Evolutionary conservation across 2,888 invertebrate genomes (phyloP).

Genomic region (Chaetogeoica ovagalla): DNA sequence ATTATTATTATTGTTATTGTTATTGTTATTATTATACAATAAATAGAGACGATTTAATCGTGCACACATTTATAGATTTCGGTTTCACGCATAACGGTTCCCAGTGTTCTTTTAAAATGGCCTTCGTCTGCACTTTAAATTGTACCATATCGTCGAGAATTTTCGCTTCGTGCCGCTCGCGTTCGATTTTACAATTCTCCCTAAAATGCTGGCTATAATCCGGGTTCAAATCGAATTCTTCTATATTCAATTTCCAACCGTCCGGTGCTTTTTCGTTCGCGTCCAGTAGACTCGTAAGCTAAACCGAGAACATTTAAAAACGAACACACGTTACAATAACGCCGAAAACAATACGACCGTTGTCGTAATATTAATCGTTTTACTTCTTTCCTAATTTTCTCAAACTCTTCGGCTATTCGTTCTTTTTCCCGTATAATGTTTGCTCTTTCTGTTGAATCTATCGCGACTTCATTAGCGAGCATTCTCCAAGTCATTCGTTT

Average conservation of each 20-base stretch:
- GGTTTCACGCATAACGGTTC: conserved; percentile 26
- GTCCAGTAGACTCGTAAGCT: conserved; percentile 23
- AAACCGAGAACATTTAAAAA: not conserved
- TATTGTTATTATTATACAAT: too few species aligned
- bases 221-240: conserved; percentile 42
- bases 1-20: too few species aligned
- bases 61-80: conserved; percentile 22
- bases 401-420: conserved; percentile 12
- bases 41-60: not conserved
- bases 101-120: conserved; percentile 33
- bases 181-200: conserved; percentile 25
- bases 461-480: not conserved
- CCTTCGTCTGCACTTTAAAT: conserved; percentile 4
- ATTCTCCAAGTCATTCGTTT: conserved; percentile 40
- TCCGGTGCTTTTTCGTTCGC: conserved; percentile 19
- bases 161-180: conserved; percentile 21
- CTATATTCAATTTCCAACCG: conserved; percentile 20
- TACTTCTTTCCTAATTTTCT: conserved; percentile 29
- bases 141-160: not conserved
- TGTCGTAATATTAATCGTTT: not conserved
- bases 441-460: not conserved
- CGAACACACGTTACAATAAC: not conserved
- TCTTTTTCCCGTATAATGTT: not conserved
- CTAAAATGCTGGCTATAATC: conserved; percentile 15
- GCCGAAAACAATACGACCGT: too few species aligned